Conservation (phyloP, 2,888 invertebrate species). For the Agrochola circellaris region DNA sequence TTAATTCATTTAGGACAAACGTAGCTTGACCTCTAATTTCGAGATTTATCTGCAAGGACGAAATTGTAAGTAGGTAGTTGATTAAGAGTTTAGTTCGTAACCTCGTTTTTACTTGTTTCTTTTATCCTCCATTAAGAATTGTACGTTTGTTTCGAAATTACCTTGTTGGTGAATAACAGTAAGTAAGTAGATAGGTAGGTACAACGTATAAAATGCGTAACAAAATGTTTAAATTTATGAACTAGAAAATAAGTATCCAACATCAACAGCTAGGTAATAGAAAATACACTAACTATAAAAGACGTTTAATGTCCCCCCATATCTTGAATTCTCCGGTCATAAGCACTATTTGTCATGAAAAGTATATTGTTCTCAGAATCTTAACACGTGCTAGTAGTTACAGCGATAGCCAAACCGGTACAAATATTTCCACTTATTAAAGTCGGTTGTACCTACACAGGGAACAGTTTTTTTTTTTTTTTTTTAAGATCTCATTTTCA, state of each 20-base stretch:
- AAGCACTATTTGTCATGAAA: constrained; percentile 5
- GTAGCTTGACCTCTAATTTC: constrained; percentile 7
- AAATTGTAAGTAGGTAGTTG: constrained; percentile 38
- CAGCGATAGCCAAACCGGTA: too few species aligned
- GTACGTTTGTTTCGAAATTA: constrained; percentile 11
- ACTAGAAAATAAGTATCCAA: neutral
- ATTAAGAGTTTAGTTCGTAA: constrained; percentile 33
- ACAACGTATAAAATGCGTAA: too few species aligned
- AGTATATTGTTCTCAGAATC: constrained; percentile 10
- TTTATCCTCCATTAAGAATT: constrained; percentile 16
- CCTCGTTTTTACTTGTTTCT: constrained; percentile 25
- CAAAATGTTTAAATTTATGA: neutral
- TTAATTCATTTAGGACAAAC: constrained; percentile 16
- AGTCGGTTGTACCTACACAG: too few species aligned
- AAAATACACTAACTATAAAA: constrained; percentile 13
- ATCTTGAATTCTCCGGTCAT: constrained; percentile 4
- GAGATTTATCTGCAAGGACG: constrained; percentile 29
- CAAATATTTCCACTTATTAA: too few species aligned
- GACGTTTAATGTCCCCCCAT: neutral
- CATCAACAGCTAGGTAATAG: neutral
- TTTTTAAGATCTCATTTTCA: too few species aligned
- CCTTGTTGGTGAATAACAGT: constrained; percentile 6
- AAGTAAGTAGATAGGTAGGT: too few species aligned
- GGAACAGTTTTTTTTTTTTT: too few species aligned
- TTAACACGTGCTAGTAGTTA: neutral